A percentile compares a stretch with the other conserved stretches of the same genome.
Evolutionary conservation across 1,140 invertebrate genomes (phyloP).

Genomic region (Aculops lycopersici): DNA sequence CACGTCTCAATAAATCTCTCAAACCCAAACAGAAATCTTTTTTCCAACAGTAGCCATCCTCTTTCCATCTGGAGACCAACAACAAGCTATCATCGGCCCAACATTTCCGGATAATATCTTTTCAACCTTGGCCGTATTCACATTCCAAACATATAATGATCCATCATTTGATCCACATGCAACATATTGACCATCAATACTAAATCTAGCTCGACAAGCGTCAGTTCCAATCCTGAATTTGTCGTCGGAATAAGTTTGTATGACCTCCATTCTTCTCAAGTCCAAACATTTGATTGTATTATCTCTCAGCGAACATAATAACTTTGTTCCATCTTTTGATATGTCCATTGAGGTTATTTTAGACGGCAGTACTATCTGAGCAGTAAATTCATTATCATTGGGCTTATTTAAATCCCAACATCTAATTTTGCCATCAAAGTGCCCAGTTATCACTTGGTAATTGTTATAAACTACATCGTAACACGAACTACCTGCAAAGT

Average conservation of each 20-base stretch:
- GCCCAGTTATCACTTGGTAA: conserved; percentile 65
- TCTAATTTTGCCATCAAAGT: conserved; percentile 79
- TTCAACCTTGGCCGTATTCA: conserved; percentile 38
- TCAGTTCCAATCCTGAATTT: conserved; percentile 79
- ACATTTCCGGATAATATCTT: conserved; percentile 52
- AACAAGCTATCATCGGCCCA: conserved; percentile 50
- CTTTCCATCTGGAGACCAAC: conserved; percentile 57
- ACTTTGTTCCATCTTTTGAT: conserved; percentile 53
- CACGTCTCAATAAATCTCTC: background rate
- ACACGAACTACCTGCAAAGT: conserved; percentile 82
- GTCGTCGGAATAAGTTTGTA: conserved; percentile 58
- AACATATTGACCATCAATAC: conserved; percentile 52
- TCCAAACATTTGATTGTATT: conserved; percentile 76
- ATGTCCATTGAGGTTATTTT: conserved; percentile 80
- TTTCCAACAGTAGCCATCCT: conserved; percentile 61
- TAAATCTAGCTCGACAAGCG: conserved; percentile 64
- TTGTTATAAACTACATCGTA: conserved; percentile 72
- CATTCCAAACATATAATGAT: conserved; percentile 62
- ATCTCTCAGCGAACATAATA: conserved; percentile 65
- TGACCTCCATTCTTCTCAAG: conserved; percentile 62
- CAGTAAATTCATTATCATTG: conserved; percentile 28
- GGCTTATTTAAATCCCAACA: conserved; percentile 65
- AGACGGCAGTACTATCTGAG: conserved; percentile 53
- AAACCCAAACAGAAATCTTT: conserved; percentile 41
- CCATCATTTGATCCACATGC: conserved; percentile 66